phyloP scores from a whole-genome alignment of 2,888 invertebrate genomes.

The Andrena bucephala region DNA sequence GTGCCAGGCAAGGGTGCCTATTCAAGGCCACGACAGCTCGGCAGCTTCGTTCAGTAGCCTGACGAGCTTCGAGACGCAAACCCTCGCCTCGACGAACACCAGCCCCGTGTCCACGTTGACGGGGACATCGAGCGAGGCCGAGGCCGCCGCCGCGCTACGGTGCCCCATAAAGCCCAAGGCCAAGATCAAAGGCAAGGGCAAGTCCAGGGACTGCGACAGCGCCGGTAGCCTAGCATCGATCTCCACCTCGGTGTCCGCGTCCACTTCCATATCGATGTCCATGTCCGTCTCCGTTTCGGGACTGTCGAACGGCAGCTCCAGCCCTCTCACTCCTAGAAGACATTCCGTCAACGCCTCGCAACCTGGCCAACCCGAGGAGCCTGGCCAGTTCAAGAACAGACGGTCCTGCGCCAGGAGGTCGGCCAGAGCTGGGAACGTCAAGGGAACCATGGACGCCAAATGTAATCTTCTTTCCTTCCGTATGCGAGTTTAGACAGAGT shows the following conservation, averaged over 20 bases:
- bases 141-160: slow-evolving; percentile 87
- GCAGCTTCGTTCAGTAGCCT: slow-evolving; percentile 86
- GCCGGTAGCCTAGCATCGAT: slow-evolving; percentile 88
- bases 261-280: slow-evolving; percentile 85
- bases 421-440: slow-evolving; percentile 89
- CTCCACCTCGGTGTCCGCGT: slow-evolving; percentile 82
- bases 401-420: slow-evolving; percentile 92
- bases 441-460: slow-evolving; percentile 87
- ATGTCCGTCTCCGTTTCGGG: slow-evolving; percentile 92
- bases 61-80: slow-evolving; percentile 87
- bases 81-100: slow-evolving; percentile 92
- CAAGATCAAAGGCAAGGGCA: slow-evolving; percentile 81
- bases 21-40: slow-evolving; percentile 77
- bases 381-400: slow-evolving; percentile 91
- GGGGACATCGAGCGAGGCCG: slow-evolving; percentile 89
- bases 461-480: slow-evolving; percentile 76
- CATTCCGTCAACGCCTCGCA: slow-evolving; percentile 92
- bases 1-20: slow-evolving; percentile 57
- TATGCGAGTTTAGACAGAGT: too few relatives aligned
- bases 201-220: slow-evolving; percentile 87
- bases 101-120: slow-evolving; percentile 96
- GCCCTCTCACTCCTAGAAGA: slow-evolving; percentile 90
- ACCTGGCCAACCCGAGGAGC: slow-evolving; percentile 88
- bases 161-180: slow-evolving; percentile 82
- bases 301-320: slow-evolving; percentile 92